Evolutionary conservation across 2,888 invertebrate species (phyloP).

Genomic region (Eupithecia exiguata): DNA sequence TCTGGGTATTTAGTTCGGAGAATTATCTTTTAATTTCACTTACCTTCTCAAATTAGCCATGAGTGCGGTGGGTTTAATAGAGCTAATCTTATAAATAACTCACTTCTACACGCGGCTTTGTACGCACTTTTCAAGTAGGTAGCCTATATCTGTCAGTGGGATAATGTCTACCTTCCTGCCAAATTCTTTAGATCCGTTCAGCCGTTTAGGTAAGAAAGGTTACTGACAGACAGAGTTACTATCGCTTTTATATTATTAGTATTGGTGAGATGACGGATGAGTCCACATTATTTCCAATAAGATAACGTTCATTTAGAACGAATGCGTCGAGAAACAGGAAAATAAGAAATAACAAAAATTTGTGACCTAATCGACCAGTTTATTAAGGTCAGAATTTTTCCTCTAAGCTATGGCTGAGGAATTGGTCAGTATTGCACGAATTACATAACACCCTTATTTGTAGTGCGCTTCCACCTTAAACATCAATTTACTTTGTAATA

Average conservation of each 20-base stretch:
- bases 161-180: too few species aligned
- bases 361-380: not conserved
- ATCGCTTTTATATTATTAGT: too few species aligned
- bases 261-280: not conserved
- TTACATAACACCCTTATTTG: not conserved
- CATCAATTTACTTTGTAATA: not conserved
- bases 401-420: not conserved
- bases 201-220: too few species aligned
- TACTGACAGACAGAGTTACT: too few species aligned
- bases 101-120: not conserved
- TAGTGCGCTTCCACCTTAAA: too few species aligned
- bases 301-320: not conserved
- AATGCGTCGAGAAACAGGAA: not conserved
- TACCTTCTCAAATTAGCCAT: not conserved
- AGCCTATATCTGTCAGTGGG: too few species aligned
- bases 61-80: not conserved
- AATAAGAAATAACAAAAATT: not conserved
- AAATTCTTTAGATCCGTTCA: too few species aligned
- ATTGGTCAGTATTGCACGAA: not conserved
- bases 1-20: constrained; percentile 16
- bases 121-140: too few species aligned
- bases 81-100: not conserved
- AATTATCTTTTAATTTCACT: constrained; percentile 17
- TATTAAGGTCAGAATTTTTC: not conserved
- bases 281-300: not conserved